Conservation (phyloP, 2,113 vertebrate genomes). For the Gorsachius goisagi region DNA sequence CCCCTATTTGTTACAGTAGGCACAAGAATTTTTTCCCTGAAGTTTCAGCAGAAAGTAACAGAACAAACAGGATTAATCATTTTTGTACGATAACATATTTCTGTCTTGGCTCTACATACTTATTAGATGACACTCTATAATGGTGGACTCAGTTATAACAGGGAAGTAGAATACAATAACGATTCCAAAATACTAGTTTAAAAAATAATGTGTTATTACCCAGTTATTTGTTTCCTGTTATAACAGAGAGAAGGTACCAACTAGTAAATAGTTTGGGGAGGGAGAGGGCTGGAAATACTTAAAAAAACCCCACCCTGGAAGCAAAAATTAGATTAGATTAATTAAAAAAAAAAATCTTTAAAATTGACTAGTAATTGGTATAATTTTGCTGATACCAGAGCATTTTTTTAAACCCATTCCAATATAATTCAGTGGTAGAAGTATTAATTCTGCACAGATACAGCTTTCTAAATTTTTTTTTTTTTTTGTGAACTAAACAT, state of each 20-base stretch:
- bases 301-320: neutral
- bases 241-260: neutral
- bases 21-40: neutral
- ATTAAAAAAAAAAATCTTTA: neutral
- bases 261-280: neutral
- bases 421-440: neutral
- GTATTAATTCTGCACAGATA: neutral
- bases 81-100: constrained; percentile 27
- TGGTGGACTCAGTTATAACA: neutral
- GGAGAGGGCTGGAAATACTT: neutral
- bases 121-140: neutral
- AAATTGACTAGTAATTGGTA: neutral
- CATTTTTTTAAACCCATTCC: neutral
- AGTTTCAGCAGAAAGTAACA: constrained; percentile 33
- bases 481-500: neutral
- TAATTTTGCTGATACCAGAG: neutral
- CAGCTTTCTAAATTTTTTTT: neutral
- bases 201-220: neutral
- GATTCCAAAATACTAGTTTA: neutral
- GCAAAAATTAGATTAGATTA: neutral
- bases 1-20: neutral
- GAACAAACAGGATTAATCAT: constrained; percentile 6
- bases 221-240: neutral
- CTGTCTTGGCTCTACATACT: neutral
- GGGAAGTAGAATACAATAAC: neutral